A percentile compares a stretch with the other conserved stretches of the same genome.
phyloP scores from a whole-genome alignment of 2,113 vertebrate species.

The Anhinga anhinga region DNA sequence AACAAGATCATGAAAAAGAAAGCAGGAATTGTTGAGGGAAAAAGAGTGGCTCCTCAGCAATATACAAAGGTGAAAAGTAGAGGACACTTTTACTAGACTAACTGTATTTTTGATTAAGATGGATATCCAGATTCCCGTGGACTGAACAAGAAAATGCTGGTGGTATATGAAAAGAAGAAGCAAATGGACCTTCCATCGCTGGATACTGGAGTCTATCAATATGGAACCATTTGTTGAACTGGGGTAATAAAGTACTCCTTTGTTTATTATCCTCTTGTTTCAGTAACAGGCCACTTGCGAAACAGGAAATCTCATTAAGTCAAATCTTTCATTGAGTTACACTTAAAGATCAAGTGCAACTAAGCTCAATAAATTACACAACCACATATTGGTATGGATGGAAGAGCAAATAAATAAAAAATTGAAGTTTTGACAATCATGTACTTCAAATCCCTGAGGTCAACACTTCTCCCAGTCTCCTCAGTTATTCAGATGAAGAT shows the following conservation, averaged over 20 bases:
- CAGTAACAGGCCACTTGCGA: background rate
- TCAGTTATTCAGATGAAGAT: background rate
- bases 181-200: background rate
- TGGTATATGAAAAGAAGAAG: background rate
- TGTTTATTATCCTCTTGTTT: background rate
- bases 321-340: background rate
- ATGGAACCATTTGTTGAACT: background rate
- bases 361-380: background rate
- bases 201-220: background rate
- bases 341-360: background rate
- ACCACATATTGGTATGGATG: background rate
- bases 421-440: background rate
- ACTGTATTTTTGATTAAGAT: background rate
- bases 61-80: background rate
- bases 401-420: background rate
- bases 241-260: background rate
- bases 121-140: background rate
- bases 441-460: background rate
- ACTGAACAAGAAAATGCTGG: background rate
- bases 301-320: constrained; percentile 4
- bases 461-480: background rate
- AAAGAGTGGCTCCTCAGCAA: background rate
- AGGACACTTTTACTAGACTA: background rate
- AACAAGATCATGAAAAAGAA: background rate
- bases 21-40: background rate